These are phyloP conservation scores for Phengaris arion DNA, from an alignment of 2,888 invertebrate species.

Conservation along the genomic window DNA sequence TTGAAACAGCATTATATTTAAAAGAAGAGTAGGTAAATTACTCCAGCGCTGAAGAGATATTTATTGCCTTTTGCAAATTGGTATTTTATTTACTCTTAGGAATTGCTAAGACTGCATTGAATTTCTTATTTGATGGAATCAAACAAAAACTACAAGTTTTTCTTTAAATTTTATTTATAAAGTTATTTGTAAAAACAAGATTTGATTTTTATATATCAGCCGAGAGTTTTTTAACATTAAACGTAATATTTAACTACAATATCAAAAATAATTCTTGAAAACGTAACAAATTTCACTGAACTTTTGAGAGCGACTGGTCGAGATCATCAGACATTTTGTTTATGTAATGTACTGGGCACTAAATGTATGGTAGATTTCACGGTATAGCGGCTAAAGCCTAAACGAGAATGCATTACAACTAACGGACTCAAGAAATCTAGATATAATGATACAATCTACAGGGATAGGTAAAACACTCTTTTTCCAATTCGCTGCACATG, in stretches of 20 bases:
- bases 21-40: no score
- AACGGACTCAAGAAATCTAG: constrained; percentile 38
- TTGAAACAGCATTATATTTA: no score
- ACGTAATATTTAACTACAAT: background rate
- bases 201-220: no score
- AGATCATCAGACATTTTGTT: constrained; percentile 40
- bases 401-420: constrained; percentile 37
- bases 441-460: constrained; percentile 35
- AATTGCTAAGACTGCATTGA: no score
- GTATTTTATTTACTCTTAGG: no score
- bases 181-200: no score
- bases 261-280: background rate
- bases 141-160: no score
- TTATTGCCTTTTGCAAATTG: no score
- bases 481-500: constrained; percentile 26
- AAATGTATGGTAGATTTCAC: constrained; percentile 38
- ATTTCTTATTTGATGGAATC: no score
- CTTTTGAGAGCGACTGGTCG: constrained; percentile 34
- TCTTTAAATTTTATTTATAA: no score
- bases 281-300: background rate
- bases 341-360: constrained; percentile 37
- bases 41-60: no score
- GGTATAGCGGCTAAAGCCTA: constrained; percentile 38
- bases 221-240: no score
- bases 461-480: constrained; percentile 31